Conservation (phyloP, 2,888 invertebrate species). For the Chloroclysta siterata region DNA sequence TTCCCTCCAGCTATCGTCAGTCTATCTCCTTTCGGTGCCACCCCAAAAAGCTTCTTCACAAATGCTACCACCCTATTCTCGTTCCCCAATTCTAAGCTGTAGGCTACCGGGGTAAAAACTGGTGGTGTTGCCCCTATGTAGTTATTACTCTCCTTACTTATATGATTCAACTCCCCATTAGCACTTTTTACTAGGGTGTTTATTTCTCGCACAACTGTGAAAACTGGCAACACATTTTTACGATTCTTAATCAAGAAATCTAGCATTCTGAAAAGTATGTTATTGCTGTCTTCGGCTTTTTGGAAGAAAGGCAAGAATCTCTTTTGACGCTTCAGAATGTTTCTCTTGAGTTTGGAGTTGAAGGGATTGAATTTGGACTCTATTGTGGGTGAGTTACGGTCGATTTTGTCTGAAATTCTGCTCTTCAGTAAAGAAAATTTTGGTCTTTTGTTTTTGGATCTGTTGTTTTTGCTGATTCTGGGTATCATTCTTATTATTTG, state of each 20-base stretch:
- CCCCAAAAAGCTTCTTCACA: constrained; percentile 47
- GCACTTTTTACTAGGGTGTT: constrained; percentile 65
- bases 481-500: constrained; percentile 23
- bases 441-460: constrained; percentile 11
- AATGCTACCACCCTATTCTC: constrained; percentile 56
- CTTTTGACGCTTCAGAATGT: constrained; percentile 52
- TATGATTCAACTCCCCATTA: constrained; percentile 64
- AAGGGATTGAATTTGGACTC: constrained; percentile 10
- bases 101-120: constrained; percentile 46
- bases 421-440: neutral
- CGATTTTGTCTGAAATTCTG: neutral
- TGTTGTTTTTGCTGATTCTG: constrained; percentile 24
- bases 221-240: constrained; percentile 59
- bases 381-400: constrained; percentile 10
- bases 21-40: constrained; percentile 56
- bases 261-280: constrained; percentile 58
- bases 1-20: constrained; percentile 58
- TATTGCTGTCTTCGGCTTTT: constrained; percentile 50
- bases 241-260: constrained; percentile 62
- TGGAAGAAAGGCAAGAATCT: constrained; percentile 61
- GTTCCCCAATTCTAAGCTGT: constrained; percentile 61
- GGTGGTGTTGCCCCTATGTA: constrained; percentile 61
- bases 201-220: constrained; percentile 68
- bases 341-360: constrained; percentile 17
- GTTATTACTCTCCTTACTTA: constrained; percentile 62